Evolutionary conservation across 2,888 invertebrate genomes (phyloP).

Genomic region (Calephelis perditalis): DNA sequence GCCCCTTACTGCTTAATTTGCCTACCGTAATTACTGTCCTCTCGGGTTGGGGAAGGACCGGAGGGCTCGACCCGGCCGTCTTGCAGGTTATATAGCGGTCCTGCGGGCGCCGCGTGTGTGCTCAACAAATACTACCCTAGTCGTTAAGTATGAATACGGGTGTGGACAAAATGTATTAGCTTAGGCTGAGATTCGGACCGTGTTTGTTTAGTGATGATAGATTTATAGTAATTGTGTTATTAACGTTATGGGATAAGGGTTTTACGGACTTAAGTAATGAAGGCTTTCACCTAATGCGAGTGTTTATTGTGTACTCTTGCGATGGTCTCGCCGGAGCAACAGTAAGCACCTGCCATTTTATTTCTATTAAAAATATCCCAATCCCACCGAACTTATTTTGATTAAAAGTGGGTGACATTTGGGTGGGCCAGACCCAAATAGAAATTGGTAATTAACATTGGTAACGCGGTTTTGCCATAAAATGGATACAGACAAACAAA

Average conservation of each 20-base stretch:
- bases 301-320: conserved; percentile 70
- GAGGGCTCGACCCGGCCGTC: conserved; percentile 68
- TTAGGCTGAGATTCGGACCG: conserved; percentile 77
- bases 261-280: conserved; percentile 77
- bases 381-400: too few species aligned
- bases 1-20: conserved; percentile 79
- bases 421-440: too few species aligned
- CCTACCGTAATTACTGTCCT: conserved; percentile 80
- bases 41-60: conserved; percentile 70
- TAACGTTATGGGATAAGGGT: conserved; percentile 78
- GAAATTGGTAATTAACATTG: too few species aligned
- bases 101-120: conserved; percentile 75
- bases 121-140: conserved; percentile 73
- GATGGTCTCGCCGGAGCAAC: conserved; percentile 33
- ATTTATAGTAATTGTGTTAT: conserved; percentile 79
- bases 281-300: conserved; percentile 71
- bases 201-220: conserved; percentile 76
- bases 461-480: too few species aligned
- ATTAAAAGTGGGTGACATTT: too few species aligned
- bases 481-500: too few species aligned
- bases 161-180: conserved; percentile 78
- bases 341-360: conserved; percentile 28
- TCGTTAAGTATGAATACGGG: conserved; percentile 77
- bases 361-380: conserved; percentile 19
- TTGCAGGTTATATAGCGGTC: conserved; percentile 73